Evolutionary conservation across 2,797 vertebrate species (phyloP), one percentile per base, ranked within the genome.

Genomic region (Tokudaia tokunoshimensis): DNA sequence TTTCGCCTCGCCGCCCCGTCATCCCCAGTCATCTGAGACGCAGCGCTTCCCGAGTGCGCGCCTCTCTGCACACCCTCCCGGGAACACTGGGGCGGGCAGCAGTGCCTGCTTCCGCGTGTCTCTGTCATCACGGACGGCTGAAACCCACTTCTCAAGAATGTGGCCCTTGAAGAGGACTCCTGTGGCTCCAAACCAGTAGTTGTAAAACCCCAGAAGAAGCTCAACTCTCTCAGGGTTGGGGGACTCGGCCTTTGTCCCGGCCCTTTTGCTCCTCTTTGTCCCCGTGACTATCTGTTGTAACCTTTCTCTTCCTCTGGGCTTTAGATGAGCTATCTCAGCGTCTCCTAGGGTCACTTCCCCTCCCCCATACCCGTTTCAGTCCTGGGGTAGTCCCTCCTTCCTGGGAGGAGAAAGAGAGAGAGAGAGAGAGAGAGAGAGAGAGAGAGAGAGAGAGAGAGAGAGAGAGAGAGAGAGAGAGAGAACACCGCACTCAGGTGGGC

Each of bases 231-330:
- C 37, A 0, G 65, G 57, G 63, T 78, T 91, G 72, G 31, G 47
- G 65, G 72, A 93, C 78, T 76, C 22, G 0, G 34, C 78, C 88
- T 97, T 96, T 89, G 93, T 97, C 89, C 84, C 10, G 47, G 78
- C 44, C 47, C 57, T 19, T 4, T 57, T 26, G 1, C 13, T 92
- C 70, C 20, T 92, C 91, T 94, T 94, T 92, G 97, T 96, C 85
- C 91, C 94, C 0, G 4, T 29, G 61, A 44, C 78, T 17, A n/a
- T 89, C 41, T 11, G 3, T n/a, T 79, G 61, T 0, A 10, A 87
- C 67, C 89, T 90, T 50, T 75, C 57, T 24, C 37, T 10, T 75
- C 50, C 37, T 75, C 47, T 17, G 65, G 61, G 37, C 70, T 91
- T 93, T 72, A 26, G n/a, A 26, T 65, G 70, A 74, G 17, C 9